Evolutionary conservation across 2,113 vertebrate genomes (phyloP).

Genomic region (Columba livia): DNA sequence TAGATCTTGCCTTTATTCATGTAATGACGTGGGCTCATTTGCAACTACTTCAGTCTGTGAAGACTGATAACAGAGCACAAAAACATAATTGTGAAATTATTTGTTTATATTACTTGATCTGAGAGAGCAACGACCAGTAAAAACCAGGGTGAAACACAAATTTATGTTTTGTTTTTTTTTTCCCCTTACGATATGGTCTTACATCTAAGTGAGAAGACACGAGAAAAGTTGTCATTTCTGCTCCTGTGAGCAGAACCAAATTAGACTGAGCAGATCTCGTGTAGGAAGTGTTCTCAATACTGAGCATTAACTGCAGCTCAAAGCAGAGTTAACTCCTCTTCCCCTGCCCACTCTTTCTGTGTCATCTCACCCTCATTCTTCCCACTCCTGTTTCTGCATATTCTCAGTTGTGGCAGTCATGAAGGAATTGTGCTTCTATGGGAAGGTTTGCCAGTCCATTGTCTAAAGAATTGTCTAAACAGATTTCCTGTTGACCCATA

Average conservation of each 20-base stretch:
- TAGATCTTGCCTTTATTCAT: constrained; percentile 3
- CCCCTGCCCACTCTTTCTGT: not conserved
- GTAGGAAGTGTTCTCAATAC: not conserved
- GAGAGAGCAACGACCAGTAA: not conserved
- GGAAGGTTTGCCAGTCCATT: not conserved
- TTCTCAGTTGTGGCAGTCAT: not conserved
- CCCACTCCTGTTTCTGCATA: not conserved
- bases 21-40: not conserved
- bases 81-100: not conserved
- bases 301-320: not conserved
- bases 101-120: constrained; percentile 16
- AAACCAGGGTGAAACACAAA: not conserved
- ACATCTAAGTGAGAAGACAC: not conserved
- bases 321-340: not conserved
- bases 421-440: not conserved
- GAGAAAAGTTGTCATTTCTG: not conserved
- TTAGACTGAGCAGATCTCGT: not conserved
- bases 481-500: not conserved
- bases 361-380: not conserved
- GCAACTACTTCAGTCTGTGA: not conserved
- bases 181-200: not conserved
- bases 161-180: not conserved
- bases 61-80: constrained; percentile 9
- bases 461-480: constrained; percentile 38
- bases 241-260: not conserved